Evolutionary conservation across 2,888 invertebrate species (phyloP).

Genomic region (Drosophila robusta): DNA sequence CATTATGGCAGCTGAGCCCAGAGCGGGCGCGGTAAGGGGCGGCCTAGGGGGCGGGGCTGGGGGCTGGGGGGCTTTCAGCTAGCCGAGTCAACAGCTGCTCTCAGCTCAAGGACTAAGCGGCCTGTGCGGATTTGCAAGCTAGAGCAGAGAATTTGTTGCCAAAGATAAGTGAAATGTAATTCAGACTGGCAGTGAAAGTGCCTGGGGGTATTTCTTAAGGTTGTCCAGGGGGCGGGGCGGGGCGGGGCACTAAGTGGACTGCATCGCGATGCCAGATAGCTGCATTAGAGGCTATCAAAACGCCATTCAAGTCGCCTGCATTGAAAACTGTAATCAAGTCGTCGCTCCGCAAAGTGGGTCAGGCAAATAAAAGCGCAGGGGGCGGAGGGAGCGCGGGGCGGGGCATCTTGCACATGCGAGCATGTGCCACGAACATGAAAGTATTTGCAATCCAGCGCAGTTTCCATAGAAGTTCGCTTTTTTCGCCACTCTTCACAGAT

Average conservation of each 20-base stretch:
- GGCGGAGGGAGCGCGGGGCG: not conserved
- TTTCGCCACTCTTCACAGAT: slow-evolving; percentile 57
- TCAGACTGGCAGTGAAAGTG: slow-evolving; percentile 68
- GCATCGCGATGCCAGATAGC: slow-evolving; percentile 73
- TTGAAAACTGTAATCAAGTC: slow-evolving; percentile 75
- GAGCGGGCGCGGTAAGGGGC: no score
- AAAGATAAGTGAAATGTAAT: slow-evolving; percentile 59
- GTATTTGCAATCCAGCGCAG: slow-evolving; percentile 59
- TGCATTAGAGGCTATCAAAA: slow-evolving; percentile 77
- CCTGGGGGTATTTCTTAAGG: slow-evolving; percentile 34
- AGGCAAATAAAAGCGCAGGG: slow-evolving; percentile 56
- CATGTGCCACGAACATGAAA: slow-evolving; percentile 54
- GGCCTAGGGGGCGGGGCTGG: not conserved
- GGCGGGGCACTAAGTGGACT: slow-evolving; percentile 69
- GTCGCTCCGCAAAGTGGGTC: slow-evolving; percentile 65
- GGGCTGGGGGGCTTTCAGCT: not conserved
- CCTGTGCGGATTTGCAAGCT: slow-evolving; percentile 61
- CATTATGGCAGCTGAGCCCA: slow-evolving; percentile 50
- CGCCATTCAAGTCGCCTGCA: slow-evolving; percentile 65
- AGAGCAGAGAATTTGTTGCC: slow-evolving; percentile 46
- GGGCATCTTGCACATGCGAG: slow-evolving; percentile 26
- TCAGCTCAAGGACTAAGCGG: slow-evolving; percentile 61
- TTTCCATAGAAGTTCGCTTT: slow-evolving; percentile 43
- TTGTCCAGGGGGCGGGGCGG: no score
- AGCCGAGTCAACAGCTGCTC: slow-evolving; percentile 41